Evolutionary conservation across 1,140 invertebrate species (phyloP), one percentile per base, ranked within the genome.

Genomic region (Drosophila kanapiae): DNA sequence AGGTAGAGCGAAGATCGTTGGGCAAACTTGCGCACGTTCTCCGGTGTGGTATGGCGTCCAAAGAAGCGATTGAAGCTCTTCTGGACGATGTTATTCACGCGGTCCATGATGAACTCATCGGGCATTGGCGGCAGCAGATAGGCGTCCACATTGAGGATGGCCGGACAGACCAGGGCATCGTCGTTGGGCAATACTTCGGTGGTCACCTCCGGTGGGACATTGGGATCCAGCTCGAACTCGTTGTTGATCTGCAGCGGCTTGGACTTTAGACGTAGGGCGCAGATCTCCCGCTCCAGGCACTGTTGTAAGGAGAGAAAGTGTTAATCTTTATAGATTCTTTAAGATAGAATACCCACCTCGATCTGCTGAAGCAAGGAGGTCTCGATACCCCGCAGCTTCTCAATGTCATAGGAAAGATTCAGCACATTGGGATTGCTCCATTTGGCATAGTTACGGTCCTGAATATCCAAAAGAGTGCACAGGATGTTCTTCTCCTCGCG

Each of bases 401-500:
- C 79, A 31, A 94, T 85, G 62, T 94, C 94, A 35, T 82, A 80
- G 31, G 88, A 81, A 2, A 93, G 78, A 42, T 93, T 85, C 10
- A 91, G 68, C 10, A 74, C 63, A 27, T 78, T 82, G 0, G 87
- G 87, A 14, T 82, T 81, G 29, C 78, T 72, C 60, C 92, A 82
- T 61, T 92, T 92, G 23, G 81, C 80, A 56, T 78, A 82, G 70
- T 93, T 93, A 38, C 92, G 92, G 13, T 85, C 68, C 71, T 94
- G 94, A 33, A 78, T 58, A 14, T 93, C 86, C 10, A 94, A 60
- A 10, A 94, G 42, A 58, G 93, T 92, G 3, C 79, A 72, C 4
- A 95, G 78, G 45, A 94, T 93, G 3, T 92, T 86, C 64, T 94
- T 94, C 77, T 95, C 94, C 57, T 94, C 94, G 37, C 94, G 93